A percentile compares a stretch with the other conserved stretches of the same genome.
Conservation (phyloP, 2,113 vertebrate species). For the Cephalopterus ornatus region DNA sequence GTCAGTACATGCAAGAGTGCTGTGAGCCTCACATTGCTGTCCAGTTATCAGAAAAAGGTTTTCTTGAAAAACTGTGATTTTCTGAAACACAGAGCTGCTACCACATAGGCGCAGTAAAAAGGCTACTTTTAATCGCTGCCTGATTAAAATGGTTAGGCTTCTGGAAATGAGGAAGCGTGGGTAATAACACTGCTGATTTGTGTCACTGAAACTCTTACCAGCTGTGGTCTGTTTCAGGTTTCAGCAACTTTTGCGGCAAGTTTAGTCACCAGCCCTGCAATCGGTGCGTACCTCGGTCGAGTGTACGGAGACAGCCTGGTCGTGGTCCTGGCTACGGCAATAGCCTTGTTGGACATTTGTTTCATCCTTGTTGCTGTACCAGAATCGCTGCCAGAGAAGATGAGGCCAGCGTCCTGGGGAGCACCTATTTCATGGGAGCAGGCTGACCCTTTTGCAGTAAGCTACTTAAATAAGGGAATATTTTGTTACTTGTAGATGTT, state of each 20-base stretch:
- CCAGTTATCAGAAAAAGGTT: not conserved
- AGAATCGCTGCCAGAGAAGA: slow-evolving; percentile 86
- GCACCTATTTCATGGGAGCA: slow-evolving; percentile 90
- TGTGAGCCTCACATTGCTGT: not conserved
- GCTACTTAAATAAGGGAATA: not conserved
- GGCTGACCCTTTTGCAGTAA: slow-evolving; percentile 88
- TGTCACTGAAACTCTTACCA: not conserved
- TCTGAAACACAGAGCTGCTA: not conserved
- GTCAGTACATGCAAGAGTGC: not conserved
- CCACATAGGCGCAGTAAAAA: not conserved
- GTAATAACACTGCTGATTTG: not conserved
- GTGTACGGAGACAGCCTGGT: slow-evolving; percentile 85
- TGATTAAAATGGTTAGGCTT: not conserved
- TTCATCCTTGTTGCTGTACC: slow-evolving; percentile 88
- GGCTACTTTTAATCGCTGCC: not conserved
- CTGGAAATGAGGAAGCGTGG: not conserved
- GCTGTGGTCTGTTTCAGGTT: slow-evolving; percentile 67
- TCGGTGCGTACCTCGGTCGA: slow-evolving; percentile 85
- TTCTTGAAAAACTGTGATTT: not conserved
- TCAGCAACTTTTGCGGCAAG: slow-evolving; percentile 88
- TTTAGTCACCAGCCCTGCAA: slow-evolving; percentile 86
- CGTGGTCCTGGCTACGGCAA: slow-evolving; percentile 85
- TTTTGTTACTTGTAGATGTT: not conserved
- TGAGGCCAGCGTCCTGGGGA: slow-evolving; percentile 87
- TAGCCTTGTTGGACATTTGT: slow-evolving; percentile 86